Conservation (phyloP, 2,888 invertebrate species). For the Calephelis perditalis region DNA sequence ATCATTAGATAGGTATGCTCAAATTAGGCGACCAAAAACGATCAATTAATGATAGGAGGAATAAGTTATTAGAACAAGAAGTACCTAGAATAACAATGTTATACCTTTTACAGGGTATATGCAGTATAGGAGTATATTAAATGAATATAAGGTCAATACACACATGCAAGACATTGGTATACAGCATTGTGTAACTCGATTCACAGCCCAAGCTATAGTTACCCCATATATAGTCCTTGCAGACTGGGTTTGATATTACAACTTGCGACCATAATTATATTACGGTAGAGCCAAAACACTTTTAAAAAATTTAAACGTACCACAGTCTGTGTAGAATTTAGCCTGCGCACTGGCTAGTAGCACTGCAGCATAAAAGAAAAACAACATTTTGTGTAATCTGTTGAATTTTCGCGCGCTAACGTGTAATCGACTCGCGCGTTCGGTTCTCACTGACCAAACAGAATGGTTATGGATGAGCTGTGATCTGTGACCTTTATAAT, state of each 20-base stretch:
- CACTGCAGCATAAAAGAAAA: conserved; percentile 45
- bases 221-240: conserved; percentile 9
- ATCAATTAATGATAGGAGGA: too few relatives aligned
- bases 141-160: conserved; percentile 7
- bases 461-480: conserved; percentile 38
- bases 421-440: conserved; percentile 61
- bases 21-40: too few relatives aligned
- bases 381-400: conserved; percentile 50
- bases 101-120: neutral
- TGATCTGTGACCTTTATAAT: conserved; percentile 50
- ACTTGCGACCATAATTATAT: neutral
- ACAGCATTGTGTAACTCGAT: conserved; percentile 7
- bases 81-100: too few relatives aligned
- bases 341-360: conserved; percentile 58
- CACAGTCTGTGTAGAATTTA: conserved; percentile 67
- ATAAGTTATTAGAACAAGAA: too few relatives aligned
- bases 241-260: conserved; percentile 7
- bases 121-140: conserved; percentile 3
- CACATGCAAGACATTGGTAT: conserved; percentile 4
- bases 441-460: conserved; percentile 44
- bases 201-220: conserved; percentile 2
- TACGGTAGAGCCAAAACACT: neutral
- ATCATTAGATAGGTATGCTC: too few relatives aligned
- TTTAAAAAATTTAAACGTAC: conserved; percentile 38
- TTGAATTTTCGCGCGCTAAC: conserved; percentile 55